Base-by-base conservation (phyloP, 2,888 invertebrate genomes). In the Thecocarcelia acutangulata region DNA sequence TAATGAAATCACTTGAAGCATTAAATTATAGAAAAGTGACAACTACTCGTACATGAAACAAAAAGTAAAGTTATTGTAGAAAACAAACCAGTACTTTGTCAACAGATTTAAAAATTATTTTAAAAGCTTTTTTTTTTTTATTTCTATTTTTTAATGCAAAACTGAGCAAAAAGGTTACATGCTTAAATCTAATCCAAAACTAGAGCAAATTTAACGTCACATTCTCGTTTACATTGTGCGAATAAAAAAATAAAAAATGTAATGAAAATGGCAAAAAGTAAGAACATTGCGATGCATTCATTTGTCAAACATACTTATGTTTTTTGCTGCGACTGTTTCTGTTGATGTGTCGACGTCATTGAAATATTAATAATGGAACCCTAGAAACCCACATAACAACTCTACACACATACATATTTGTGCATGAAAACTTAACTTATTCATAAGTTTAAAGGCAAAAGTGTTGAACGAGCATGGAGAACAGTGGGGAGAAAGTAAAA, bases 181-280 rank as follows among this genome's bases (percentile, higher is more conserved):
- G n/a, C 63, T 56, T 54, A 17, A 77, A 77, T 54, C 63, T 69
- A 40, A 46, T 48, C 19, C 52, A 73, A 73, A 81, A 63, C 76
- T 81, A 54, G 81, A 81, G 76, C 81, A 81, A 77, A 81, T 56
- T 76, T 76, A 81, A 76, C 72, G 80, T 81, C 80, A 76, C 73
- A 76, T 76, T 73, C 73, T 68, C 68, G 73, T 81, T 81, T 81
- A 69, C 73, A 77, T 73, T 68, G 56, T 56, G 58, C 15, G 28
- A 48, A 48, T 40, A 66, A 28, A 42, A 24, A 52, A 5, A 33
- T 8, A 33, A 33, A 33, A 28, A 28, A 28, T 4, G 3, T 28
- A 28, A 28, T 28, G n/a, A n/a, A 17, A 50, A 58, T 40, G 21
- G 3, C 24, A 42, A 24, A 24, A 59, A 24, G 46, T 40, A 56